Conservation (phyloP, 2,797 vertebrate species). For the Anomalospiza imberbis region DNA sequence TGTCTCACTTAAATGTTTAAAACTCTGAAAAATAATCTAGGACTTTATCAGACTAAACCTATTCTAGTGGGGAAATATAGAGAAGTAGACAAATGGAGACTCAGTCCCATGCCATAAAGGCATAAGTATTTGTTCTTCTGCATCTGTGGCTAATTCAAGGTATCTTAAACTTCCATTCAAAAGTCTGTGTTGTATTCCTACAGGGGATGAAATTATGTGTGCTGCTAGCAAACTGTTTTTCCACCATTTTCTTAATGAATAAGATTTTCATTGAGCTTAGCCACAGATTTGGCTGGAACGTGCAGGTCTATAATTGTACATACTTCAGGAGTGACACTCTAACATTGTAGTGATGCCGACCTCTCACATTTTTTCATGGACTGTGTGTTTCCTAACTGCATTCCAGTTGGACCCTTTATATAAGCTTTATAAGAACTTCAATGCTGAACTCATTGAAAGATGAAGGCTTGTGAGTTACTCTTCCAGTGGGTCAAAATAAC, state of each 20-base stretch:
- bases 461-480: neutral
- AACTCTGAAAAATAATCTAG: neutral
- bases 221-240: neutral
- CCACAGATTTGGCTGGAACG: neutral
- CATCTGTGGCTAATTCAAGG: neutral
- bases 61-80: neutral
- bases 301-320: neutral
- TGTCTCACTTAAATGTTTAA: neutral
- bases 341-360: neutral
- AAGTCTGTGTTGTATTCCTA: neutral
- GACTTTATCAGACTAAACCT: neutral
- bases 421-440: neutral
- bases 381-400: neutral
- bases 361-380: neutral
- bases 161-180: neutral
- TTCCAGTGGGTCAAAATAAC: neutral
- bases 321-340: neutral
- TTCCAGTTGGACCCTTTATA: neutral
- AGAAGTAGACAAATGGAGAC: neutral
- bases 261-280: neutral
- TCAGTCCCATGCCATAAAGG: neutral
- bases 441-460: neutral
- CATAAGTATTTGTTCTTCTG: neutral
- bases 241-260: neutral
- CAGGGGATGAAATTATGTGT: neutral